phyloP scores from a whole-genome alignment of 2,888 invertebrate genomes.

The Euproctis similis region DNA sequence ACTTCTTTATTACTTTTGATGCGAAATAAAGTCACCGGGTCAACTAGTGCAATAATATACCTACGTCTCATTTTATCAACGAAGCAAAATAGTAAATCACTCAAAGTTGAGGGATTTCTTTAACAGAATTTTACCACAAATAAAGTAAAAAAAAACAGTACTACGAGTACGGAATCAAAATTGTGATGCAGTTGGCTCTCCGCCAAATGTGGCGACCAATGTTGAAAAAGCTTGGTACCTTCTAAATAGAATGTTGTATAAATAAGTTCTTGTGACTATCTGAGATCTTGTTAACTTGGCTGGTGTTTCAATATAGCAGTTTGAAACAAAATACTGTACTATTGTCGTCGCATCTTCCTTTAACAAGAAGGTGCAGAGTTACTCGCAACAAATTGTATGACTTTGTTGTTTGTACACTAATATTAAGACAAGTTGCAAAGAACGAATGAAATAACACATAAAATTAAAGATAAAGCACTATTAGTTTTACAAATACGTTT shows the following conservation, averaged over 20 bases:
- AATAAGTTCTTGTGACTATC: constrained; percentile 5
- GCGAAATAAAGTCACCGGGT: no score
- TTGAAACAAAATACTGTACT: constrained; percentile 17
- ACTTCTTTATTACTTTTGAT: no score
- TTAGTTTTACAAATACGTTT: no score
- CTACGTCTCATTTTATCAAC: no score
- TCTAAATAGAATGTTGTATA: constrained; percentile 2
- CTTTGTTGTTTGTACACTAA: no score
- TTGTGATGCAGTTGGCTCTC: constrained; percentile 23
- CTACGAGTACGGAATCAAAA: constrained; percentile 15
- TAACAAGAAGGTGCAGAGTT: constrained; percentile 11
- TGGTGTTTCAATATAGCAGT: constrained; percentile 5
- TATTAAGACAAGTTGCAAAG: no score
- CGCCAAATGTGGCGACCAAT: constrained; percentile 13
- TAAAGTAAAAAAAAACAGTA: constrained; percentile 16
- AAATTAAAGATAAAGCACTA: no score
- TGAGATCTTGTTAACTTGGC: constrained; percentile 7
- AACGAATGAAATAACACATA: no score
- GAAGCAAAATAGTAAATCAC: constrained; percentile 1
- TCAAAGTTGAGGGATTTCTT: constrained; percentile 10
- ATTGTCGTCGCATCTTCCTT: constrained; percentile 12
- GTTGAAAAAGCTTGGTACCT: constrained; percentile 6
- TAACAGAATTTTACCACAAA: constrained; percentile 10
- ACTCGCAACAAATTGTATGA: constrained; percentile 8
- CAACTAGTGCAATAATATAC: no score